Evolutionary conservation across 2,113 vertebrate species (phyloP).

Genomic region (Phrynosoma platyrhinos): DNA sequence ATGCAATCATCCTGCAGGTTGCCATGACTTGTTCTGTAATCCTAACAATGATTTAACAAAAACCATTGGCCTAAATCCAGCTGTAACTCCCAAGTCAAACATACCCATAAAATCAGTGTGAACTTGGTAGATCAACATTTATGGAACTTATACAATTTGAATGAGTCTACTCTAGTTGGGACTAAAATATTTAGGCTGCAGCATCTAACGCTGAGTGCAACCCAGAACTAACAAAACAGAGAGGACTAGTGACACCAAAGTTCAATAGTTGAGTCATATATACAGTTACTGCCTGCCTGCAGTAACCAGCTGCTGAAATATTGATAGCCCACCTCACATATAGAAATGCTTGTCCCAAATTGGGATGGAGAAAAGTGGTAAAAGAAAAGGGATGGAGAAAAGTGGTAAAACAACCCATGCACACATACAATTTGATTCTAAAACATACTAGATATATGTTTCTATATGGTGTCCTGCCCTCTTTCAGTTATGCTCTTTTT

Average conservation of each 20-base stretch:
- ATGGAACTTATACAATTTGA: no score
- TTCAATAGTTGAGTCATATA: not conserved
- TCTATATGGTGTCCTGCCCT: not conserved
- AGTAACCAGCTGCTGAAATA: constrained; percentile 42
- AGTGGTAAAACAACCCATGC: rapidly evolving
- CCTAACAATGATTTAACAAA: not conserved
- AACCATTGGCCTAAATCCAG: no score
- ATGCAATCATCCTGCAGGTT: not conserved
- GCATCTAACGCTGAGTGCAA: not conserved
- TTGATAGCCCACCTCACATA: not conserved
- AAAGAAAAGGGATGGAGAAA: not conserved
- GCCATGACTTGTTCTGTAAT: not conserved
- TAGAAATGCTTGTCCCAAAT: not conserved
- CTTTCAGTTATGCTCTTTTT: not conserved
- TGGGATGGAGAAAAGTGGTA: not conserved
- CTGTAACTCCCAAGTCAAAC: no score
- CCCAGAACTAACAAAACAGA: not conserved
- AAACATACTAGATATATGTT: constrained; percentile 18
- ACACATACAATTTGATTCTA: constrained; percentile 14
- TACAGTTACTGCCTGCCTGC: constrained; percentile 10
- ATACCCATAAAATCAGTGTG: no score
- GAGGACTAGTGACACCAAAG: not conserved
- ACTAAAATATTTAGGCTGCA: not conserved
- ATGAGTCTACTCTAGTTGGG: no score
- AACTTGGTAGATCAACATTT: no score